Evolutionary conservation across 2,113 vertebrate species (phyloP), one percentile per base, ranked within the genome.

Genomic region (Brachyhypopomus gauderio): DNA sequence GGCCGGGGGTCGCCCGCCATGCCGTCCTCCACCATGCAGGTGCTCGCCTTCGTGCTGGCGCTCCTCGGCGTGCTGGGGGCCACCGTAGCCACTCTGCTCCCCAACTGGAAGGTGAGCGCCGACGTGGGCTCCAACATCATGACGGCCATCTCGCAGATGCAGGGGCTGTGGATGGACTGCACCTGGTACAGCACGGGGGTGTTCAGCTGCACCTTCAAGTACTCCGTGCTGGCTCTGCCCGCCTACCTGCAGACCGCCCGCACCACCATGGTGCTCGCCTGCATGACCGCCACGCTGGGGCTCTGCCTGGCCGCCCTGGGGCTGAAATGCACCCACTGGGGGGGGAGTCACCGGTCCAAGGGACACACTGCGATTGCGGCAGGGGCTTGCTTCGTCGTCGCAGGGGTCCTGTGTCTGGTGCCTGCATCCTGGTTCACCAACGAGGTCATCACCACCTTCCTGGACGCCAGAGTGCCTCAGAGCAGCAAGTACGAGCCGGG

Each of bases 91-190:
- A 97, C 97, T 0, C 52, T 98, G 90, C 89, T 98, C 62, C 97
- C 97, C 74, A 96, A 93, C 93, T 99, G 97, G 97, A 96, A 95
- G 86, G 95, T 98, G 86, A 96, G 92, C 0, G 85, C 90, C 36
- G 92, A 92, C 0, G 75, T 83, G 41, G 95, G 96, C 88, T 90
- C 94, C 83, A 94, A 91, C 85, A 92, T 97, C 87, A 91, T 98
- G 90, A 95, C 95, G 0, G 94, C 96, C 20, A 89, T 95, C 5
- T 93, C 91, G 0, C 96, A 95, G 90, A 94, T 95, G 92, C 96
- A 96, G 80, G 97, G 97, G 41, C 94, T 99, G 55, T 99, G 97
- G 97, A 95, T 96, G 96, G 97, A 99, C 93, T 99, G 97, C 89
- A 95, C 96, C 0, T 98, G 96, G 95, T 95, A 95, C 91, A 96